Percentiles rank a stretch among this genome's conserved stretches.
Conservation (phyloP, 1,140 invertebrate species). For the Heliothis subflexa region DNA sequence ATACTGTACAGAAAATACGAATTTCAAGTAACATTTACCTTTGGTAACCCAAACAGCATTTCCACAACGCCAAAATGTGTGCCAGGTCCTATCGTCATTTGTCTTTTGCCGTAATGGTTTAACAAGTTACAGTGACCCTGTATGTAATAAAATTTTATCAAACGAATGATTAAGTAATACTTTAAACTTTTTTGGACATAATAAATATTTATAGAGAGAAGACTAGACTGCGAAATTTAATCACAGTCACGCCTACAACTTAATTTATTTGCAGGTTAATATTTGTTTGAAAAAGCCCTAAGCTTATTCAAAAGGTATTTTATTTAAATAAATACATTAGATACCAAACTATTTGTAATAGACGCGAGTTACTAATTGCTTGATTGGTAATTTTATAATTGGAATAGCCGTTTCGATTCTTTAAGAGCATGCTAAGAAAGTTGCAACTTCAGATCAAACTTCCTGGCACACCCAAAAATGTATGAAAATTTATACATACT, state of each 20-base stretch:
- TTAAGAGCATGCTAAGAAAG: too few species aligned
- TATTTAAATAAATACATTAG: too few species aligned
- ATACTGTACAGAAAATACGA: neutral
- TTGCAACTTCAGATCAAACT: too few species aligned
- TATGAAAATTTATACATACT: conserved; percentile 52
- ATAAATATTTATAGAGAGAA: too few species aligned
- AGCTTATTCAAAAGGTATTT: neutral
- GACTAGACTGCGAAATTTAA: too few species aligned
- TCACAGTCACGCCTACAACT: too few species aligned
- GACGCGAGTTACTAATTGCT: too few species aligned
- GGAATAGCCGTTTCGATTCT: too few species aligned
- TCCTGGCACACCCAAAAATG: too few species aligned
- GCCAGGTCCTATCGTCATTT: conserved; percentile 61
- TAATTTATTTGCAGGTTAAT: too few species aligned
- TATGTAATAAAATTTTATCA: conserved; percentile 34
- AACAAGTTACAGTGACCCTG: conserved; percentile 76
- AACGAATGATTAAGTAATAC: neutral
- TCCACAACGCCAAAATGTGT: conserved; percentile 70
- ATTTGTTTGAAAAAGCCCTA: neutral
- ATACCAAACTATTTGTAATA: too few species aligned
- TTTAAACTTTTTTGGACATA: neutral
- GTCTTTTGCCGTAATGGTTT: conserved; percentile 63
- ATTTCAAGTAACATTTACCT: conserved; percentile 57
- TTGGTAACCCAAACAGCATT: conserved; percentile 77
- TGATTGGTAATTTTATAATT: too few species aligned